Evolutionary conservation across 2,113 vertebrate species (phyloP), one percentile per base, ranked within the genome.

Genomic region (Lipophrys pholis): DNA sequence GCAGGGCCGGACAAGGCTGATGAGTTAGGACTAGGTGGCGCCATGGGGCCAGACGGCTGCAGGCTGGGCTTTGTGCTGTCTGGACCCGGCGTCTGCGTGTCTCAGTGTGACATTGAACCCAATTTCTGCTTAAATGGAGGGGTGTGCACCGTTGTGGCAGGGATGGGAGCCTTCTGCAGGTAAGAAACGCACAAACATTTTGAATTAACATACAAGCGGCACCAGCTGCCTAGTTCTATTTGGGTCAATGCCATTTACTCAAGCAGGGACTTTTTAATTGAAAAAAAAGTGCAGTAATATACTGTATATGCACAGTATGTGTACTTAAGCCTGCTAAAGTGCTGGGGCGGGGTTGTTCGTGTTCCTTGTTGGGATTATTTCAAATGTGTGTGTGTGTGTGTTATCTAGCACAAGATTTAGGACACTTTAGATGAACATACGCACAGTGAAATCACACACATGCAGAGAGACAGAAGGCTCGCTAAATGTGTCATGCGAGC

Each of bases 111-210:
- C 14, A 11, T 35, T 12, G 67, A 92, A 60, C 86, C 89, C 49
- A 87, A 90, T 62, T 92, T 91, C 78, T 93, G 91, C 83, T 82
- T 87, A 52, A 93, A 93, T 12, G 87, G 89, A 66, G 91, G 91
- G 3, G 82, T 91, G 53, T 93, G 91, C 48, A 91, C 88, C 0
- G 87, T 91, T 39, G 88, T 90, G 50, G 71, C 87, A 5, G 92
- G 91, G 40, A 72, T 80, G 56, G 89, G 90, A 59, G 90, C 90
- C 12, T 93, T 93, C 76, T 93, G 91, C 86, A 90, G 91, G 91
- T 93, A 62, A 85, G 71, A 60, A 39, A 59, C 46, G 38, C 53
- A 41, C 9, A 58, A 55, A 59, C 4, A 42, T 7, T 14, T 67
- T n/a, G 3, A 5, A 60, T 45, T 43, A 14, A 66, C 11, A 63